These are phyloP conservation scores for Drosophila saltans DNA, from an alignment of 1,140 invertebrate species.

Conservation along the genomic window DNA sequence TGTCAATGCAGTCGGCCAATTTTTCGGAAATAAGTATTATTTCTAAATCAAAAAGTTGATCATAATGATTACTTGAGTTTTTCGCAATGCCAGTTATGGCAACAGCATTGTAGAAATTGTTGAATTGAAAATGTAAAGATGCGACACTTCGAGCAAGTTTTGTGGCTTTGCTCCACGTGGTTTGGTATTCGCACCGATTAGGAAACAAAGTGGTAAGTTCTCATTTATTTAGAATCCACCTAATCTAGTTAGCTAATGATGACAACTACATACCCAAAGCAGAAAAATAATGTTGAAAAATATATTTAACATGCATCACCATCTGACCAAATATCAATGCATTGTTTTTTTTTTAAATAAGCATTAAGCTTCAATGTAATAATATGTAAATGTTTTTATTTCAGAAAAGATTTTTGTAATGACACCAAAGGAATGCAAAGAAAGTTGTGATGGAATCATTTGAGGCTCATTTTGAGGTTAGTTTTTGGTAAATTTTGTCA, in stretches of 20 bases:
- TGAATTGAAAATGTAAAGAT: neutral
- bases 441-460: neutral
- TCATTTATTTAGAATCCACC: neutral
- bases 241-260: constrained; percentile 25
- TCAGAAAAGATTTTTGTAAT: neutral
- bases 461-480: neutral
- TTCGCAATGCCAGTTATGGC: neutral
- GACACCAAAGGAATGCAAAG: neutral
- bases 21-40: neutral
- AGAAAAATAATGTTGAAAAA: constrained; percentile 56
- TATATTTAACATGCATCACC: constrained; percentile 61
- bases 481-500: neutral
- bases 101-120: neutral
- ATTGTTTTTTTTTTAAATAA: neutral
- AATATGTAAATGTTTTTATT: neutral
- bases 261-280: constrained; percentile 43
- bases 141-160: neutral
- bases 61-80: neutral
- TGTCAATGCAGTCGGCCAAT: neutral
- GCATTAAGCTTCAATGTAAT: neutral
- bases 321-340: constrained; percentile 37
- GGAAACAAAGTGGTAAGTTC: constrained; percentile 19
- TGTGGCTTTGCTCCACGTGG: neutral
- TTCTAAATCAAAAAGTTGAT: constrained; percentile 12
- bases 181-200: neutral